Base-by-base conservation (phyloP, 30 jellyfish, hydroid and myxozoan species). In the Chironex yamaguchii region DNA sequence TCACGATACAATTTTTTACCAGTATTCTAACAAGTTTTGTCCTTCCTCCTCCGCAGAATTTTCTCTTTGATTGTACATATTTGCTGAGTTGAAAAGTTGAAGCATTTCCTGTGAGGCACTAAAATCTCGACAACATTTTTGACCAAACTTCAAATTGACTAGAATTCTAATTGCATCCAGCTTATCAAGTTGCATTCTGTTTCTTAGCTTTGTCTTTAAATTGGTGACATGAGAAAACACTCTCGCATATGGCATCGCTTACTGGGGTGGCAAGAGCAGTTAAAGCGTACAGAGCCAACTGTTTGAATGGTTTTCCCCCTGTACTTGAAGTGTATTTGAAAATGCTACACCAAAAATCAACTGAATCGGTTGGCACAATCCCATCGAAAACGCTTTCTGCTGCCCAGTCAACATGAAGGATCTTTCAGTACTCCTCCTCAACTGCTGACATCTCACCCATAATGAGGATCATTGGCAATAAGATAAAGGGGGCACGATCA, bases 101-200 rank as follows among this genome's bases (percentile, higher is more conserved):
- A 80, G 62, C 90, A 80, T 80, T 80, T 80, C 62, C 20, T 28
- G 52, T 80, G 91, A 62, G 31, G 32, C 71, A 13, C 52, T 32
- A 49, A 80, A 65, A 58, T 84, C 92, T 49, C 74, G 80, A 54
- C 94, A 70, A 65, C 94, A 84, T 51, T 72, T 72, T 50, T 49
- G 62, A 34, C 78, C 80, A 32, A 22, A 49, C 62, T 49, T 49
- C 36, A 52, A 52, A 51, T 52, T 76, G 35, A 52, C 80, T 78
- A 92, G 49, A 70, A 74, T 75, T 75, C 95, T 85, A 22, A 85
- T 50, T 21, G 95, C 93, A 71, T 75, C 91, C 91, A 85, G 50
- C 67, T 72, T 22, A 36, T 72, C 72, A 22, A 74, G 86, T 32
- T 36, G 36, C 88, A 85, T 71, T 53, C 85, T 30, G 79, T 77